Evolutionary conservation across 2,888 invertebrate species (phyloP).

Genomic region (Meta bourneti): DNA sequence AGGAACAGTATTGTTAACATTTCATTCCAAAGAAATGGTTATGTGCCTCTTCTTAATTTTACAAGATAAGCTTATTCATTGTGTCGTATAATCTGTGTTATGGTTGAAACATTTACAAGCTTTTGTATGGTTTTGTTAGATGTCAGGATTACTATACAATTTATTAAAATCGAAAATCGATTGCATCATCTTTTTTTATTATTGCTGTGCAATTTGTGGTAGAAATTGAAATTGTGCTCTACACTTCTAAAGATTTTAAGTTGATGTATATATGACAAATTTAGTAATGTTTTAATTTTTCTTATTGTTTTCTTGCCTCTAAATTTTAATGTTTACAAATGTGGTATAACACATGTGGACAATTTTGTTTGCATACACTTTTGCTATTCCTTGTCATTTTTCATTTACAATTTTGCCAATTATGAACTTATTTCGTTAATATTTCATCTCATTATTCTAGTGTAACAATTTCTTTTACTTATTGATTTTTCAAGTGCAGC

Average conservation of each 20-base stretch:
- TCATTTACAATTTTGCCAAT: no score
- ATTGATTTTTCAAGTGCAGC: no score
- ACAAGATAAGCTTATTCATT: not conserved
- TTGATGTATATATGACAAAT: no score
- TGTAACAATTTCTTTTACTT: no score
- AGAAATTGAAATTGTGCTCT: not conserved
- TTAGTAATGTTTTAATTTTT: no score
- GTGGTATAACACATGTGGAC: no score
- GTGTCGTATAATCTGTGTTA: not conserved
- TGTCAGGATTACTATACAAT: not conserved
- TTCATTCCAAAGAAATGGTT: not conserved
- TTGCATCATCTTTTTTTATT: not conserved
- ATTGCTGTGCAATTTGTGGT: not conserved
- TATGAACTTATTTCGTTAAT: no score
- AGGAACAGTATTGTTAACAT: constrained; percentile 21
- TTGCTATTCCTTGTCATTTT: no score
- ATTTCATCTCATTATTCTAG: no score
- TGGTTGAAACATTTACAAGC: not conserved
- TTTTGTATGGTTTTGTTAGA: not conserved
- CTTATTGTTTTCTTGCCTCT: no score
- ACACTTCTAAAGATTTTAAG: not conserved
- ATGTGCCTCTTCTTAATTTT: constrained; percentile 5
- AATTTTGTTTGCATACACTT: no score
- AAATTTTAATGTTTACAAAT: no score
- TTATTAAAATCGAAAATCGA: not conserved